These are phyloP conservation scores for Gari tellinella DNA, from an alignment of 2,888 invertebrate genomes.

Conservation along the genomic window DNA sequence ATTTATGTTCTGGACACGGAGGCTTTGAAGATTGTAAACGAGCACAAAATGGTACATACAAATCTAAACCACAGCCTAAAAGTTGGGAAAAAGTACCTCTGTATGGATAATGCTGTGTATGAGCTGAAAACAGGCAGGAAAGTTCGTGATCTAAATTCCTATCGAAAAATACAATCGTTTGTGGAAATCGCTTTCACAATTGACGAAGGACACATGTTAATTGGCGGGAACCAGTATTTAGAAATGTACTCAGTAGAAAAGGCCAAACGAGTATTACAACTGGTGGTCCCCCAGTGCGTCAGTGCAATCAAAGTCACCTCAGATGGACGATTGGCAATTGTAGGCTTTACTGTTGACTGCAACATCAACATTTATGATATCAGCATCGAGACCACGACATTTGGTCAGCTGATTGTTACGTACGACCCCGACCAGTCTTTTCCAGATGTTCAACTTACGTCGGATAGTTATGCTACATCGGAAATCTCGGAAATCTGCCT, in stretches of 20 bases:
- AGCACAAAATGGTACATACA: constrained; percentile 31
- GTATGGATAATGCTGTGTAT: constrained; percentile 61
- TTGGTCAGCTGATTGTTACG: constrained; percentile 50
- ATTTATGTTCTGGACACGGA: constrained; percentile 43
- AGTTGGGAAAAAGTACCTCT: constrained; percentile 37
- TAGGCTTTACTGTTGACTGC: constrained; percentile 70
- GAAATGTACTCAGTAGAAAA: constrained; percentile 49
- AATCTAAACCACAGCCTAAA: constrained; percentile 43
- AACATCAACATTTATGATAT: constrained; percentile 62
- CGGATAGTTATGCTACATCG: constrained; percentile 45
- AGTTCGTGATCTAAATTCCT: constrained; percentile 50
- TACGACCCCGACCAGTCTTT: constrained; percentile 49
- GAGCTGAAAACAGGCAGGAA: constrained; percentile 50
- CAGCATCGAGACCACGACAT: constrained; percentile 37
- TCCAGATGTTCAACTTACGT: constrained; percentile 28
- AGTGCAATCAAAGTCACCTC: constrained; percentile 60
- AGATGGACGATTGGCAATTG: constrained; percentile 64
- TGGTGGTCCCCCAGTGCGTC: constrained; percentile 55
- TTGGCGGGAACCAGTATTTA: constrained; percentile 42
- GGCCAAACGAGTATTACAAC: constrained; percentile 31
- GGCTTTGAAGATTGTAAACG: constrained; percentile 34
- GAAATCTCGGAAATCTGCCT: constrained; percentile 57
- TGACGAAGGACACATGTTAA: constrained; percentile 49
- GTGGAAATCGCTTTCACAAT: constrained; percentile 45
- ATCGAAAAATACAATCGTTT: constrained; percentile 44